These are phyloP conservation scores for Protobothrops mucrosquamatus DNA, from an alignment of 2,113 vertebrate species.

Conservation along the genomic window DNA sequence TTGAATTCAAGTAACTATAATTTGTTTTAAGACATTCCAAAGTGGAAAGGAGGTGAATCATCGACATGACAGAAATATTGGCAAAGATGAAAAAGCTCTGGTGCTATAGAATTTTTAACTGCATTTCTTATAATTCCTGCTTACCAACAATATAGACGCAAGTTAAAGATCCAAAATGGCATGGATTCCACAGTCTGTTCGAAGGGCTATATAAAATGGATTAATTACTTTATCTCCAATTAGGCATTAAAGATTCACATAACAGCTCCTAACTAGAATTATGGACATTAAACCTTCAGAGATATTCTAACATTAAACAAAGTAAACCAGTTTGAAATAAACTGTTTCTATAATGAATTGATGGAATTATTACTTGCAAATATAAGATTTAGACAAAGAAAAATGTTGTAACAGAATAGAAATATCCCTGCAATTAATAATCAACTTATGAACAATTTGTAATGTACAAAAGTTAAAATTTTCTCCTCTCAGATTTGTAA, in stretches of 20 bases:
- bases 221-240: not conserved
- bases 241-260: not conserved
- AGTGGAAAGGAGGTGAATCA: not conserved
- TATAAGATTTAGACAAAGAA: constrained; percentile 34
- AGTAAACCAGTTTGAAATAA: constrained; percentile 18
- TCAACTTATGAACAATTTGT: constrained; percentile 26
- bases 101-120: not conserved
- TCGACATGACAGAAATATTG: not conserved
- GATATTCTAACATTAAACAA: constrained; percentile 39
- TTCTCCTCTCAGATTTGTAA: constrained; percentile 18
- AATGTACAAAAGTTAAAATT: constrained; percentile 17
- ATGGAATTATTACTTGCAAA: constrained; percentile 18
- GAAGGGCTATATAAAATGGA: not conserved
- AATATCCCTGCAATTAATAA: constrained; percentile 31
- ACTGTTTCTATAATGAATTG: constrained; percentile 27
- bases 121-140: not conserved
- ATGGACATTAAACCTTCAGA: not conserved
- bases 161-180: not conserved
- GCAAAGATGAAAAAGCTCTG: not conserved
- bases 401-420: constrained; percentile 14
- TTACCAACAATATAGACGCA: not conserved
- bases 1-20: not conserved
- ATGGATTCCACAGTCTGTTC: not conserved
- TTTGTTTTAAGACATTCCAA: not conserved
- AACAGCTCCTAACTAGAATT: not conserved